Percentiles rank a stretch among this genome's conserved stretches.
phyloP scores from a whole-genome alignment of 2,888 invertebrate species.

The Hyalella azteca region DNA sequence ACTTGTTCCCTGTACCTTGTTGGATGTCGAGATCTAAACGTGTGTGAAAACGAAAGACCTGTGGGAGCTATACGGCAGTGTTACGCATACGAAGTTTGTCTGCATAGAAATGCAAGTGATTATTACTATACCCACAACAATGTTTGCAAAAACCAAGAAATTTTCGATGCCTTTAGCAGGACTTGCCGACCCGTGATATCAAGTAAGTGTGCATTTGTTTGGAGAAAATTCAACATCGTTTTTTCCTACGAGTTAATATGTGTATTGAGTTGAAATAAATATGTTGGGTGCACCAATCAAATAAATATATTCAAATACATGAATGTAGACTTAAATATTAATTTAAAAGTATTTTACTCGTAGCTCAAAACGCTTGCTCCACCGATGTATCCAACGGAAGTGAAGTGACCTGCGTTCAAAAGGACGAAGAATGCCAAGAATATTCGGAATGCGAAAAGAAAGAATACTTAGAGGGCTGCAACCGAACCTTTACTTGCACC shows the following conservation, averaged over 20 bases:
- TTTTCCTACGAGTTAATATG: no score
- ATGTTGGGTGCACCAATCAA: no score
- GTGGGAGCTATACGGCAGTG: background rate
- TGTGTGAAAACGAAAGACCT: background rate
- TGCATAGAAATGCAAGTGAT: background rate
- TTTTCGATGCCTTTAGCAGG: background rate
- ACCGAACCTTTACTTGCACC: background rate
- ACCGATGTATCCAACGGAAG: background rate
- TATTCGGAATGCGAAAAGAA: background rate
- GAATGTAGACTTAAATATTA: no score
- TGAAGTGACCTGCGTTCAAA: background rate
- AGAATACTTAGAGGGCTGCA: background rate
- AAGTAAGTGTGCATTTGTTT: background rate
- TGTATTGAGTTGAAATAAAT: no score
- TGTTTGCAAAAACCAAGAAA: background rate
- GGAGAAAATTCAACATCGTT: no score
- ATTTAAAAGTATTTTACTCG: no score
- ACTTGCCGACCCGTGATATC: background rate
- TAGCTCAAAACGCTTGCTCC: no score
- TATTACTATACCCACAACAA: background rate
- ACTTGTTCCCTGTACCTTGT: background rate
- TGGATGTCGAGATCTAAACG: background rate
- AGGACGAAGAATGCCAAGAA: background rate
- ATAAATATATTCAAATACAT: no score
- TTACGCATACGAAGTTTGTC: background rate